Evolutionary conservation across 2,888 invertebrate species (phyloP).

Genomic region (Metallyticus violacea): DNA sequence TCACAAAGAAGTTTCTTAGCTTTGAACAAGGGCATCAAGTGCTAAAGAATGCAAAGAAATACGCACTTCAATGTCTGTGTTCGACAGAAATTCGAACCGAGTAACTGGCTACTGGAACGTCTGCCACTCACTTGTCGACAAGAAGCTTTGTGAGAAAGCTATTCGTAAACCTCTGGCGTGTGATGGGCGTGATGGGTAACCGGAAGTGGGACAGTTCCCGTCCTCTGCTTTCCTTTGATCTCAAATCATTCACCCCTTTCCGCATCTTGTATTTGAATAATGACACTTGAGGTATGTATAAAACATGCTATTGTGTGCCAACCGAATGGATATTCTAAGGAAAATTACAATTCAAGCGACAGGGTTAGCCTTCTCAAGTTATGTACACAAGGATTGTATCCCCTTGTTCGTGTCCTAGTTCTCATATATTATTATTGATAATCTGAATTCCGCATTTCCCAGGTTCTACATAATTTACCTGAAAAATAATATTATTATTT

Average conservation of each 20-base stretch:
- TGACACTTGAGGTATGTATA: neutral
- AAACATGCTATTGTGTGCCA: neutral
- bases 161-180: neutral
- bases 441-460: too few relatives aligned
- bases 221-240: neutral
- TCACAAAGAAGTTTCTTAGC: too few relatives aligned
- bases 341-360: too few relatives aligned
- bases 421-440: too few relatives aligned
- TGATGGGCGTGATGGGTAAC: constrained; percentile 16
- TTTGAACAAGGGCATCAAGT: too few relatives aligned
- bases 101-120: neutral
- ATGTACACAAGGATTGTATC: too few relatives aligned
- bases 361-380: neutral
- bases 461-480: too few relatives aligned
- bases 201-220: constrained; percentile 1
- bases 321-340: neutral
- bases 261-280: neutral
- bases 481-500: too few relatives aligned
- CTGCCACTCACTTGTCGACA: neutral
- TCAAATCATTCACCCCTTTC: neutral
- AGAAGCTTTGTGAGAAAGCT: neutral
- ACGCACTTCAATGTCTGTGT: too few relatives aligned
- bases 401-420: too few relatives aligned
- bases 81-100: too few relatives aligned
- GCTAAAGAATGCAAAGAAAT: too few relatives aligned